These are phyloP conservation scores for Echeneis naucrates DNA, from an alignment of 2,797 vertebrate genomes.

Conservation along the genomic window DNA sequence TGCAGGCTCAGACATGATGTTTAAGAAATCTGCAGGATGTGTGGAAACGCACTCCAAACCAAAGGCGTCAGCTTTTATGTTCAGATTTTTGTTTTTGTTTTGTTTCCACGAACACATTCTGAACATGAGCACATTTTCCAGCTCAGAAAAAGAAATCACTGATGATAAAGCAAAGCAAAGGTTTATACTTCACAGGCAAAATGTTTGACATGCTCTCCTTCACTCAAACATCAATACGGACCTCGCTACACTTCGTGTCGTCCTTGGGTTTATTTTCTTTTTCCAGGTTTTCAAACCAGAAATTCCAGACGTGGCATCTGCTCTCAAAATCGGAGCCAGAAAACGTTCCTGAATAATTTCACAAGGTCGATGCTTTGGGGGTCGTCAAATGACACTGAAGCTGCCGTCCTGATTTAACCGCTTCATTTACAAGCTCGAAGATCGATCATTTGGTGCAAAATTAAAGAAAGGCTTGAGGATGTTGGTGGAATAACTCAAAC, in stretches of 20 bases:
- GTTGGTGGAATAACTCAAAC: background rate
- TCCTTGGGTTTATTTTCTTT: conserved; percentile 11
- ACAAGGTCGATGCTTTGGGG: conserved; percentile 7
- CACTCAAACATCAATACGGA: conserved; percentile 13
- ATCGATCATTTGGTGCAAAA: background rate
- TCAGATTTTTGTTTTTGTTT: conserved; percentile 12
- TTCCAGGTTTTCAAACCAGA: conserved; percentile 30
- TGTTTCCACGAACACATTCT: background rate
- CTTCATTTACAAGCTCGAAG: background rate
- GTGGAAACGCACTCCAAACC: no score
- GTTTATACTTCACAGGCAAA: conserved; percentile 18
- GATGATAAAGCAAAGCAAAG: background rate
- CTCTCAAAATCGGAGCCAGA: conserved; percentile 22
- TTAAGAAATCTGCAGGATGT: conserved; percentile 2
- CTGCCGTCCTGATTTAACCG: background rate
- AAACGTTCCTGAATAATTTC: conserved; percentile 33
- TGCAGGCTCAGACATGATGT: no score
- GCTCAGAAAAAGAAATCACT: background rate
- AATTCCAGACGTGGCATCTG: conserved; percentile 24
- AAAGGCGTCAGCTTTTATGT: background rate
- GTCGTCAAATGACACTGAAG: background rate
- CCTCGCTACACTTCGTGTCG: conserved; percentile 27
- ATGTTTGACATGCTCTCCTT: conserved; percentile 25
- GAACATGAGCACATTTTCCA: background rate
- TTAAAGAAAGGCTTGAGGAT: background rate